Evolutionary conservation across 2,113 vertebrate species (phyloP).

Genomic region (Hucho hucho): DNA sequence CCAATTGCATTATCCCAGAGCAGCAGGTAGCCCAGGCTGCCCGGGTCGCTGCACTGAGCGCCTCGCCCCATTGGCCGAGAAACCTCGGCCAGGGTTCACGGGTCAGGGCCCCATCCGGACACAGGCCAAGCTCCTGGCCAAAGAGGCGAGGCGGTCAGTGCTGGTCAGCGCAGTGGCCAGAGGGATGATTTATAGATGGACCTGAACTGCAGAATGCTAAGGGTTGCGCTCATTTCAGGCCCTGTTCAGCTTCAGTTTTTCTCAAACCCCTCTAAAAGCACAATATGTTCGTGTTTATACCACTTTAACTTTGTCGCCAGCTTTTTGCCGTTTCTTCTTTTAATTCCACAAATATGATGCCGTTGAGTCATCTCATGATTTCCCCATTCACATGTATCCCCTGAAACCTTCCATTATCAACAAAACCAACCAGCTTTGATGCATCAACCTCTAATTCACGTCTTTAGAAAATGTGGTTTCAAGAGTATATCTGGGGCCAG

Average conservation of each 20-base stretch:
- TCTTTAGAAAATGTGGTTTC: slow-evolving; percentile 50
- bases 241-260: not conserved
- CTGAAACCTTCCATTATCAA: slow-evolving; percentile 53
- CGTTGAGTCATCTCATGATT: slow-evolving; percentile 40
- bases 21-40: slow-evolving; percentile 94
- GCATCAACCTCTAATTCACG: slow-evolving; percentile 31
- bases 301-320: slow-evolving; percentile 28
- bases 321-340: slow-evolving; percentile 30
- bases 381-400: slow-evolving; percentile 40
- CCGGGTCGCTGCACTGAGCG: slow-evolving; percentile 69
- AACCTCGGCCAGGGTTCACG: slow-evolving; percentile 79
- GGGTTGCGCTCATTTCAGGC: slow-evolving; percentile 50
- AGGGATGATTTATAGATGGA: slow-evolving; percentile 75
- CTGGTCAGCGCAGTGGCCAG: slow-evolving; percentile 66
- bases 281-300: slow-evolving; percentile 57
- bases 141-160: slow-evolving; percentile 49
- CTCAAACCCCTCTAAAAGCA: not conserved
- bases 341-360: slow-evolving; percentile 36
- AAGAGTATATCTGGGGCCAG: slow-evolving; percentile 48
- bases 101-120: slow-evolving; percentile 83
- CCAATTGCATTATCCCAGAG: slow-evolving; percentile 85
- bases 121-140: slow-evolving; percentile 80
- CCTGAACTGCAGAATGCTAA: slow-evolving; percentile 55
- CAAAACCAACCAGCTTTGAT: slow-evolving; percentile 52
- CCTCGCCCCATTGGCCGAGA: slow-evolving; percentile 76